Evolutionary conservation across 2,797 vertebrate genomes (phyloP), one percentile per base, ranked within the genome.

Genomic region (Lutjanus campechanus): DNA sequence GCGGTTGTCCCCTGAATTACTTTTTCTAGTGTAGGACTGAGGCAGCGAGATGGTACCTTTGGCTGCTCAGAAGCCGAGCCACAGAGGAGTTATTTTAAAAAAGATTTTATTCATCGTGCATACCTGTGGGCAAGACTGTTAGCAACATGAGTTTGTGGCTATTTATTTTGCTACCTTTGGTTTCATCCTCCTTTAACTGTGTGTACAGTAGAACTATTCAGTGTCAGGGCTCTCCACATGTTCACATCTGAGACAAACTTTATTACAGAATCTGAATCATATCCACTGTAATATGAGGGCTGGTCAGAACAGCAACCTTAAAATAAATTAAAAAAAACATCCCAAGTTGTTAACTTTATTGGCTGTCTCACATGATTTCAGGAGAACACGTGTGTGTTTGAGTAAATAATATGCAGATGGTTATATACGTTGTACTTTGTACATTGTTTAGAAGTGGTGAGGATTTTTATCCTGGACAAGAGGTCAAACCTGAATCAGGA

Each of bases 301-400:
- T 17, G n/a, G 8, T 67, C 13, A 7, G 22, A 40, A n/a, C 8
- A 36, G 6, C 19, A 44, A 44, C 12, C 8, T 29, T 5, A 64
- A 44, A 22, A 62, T 17, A 9, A 12, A 49, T n/a, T n/a, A n/a
- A n/a, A n/a, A n/a, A 76, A 71, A 54, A 51, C 36, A 20, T 9
- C 7, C 8, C 11, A 56, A 51, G 54, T 20, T 41, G n/a, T 77
- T 58, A 47, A 59, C 53, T 82, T 82, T 72, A 82, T n/a, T 47
- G 67, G 13, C 66, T 46, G 16, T 16, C 46, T 78, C 83, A 81
- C 79, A 82, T 82, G 83, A 76, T 72, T 43, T 66, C 2, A 41
- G 25, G 17, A 53, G 41, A 60, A 65, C 20, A 50, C 12, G 17
- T 68, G 15, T n/a, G 15, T 54, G 16, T 11, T 16, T 65, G 12